Evolutionary conservation across 2,888 invertebrate genomes (phyloP).

Genomic region (Junonia oenone): DNA sequence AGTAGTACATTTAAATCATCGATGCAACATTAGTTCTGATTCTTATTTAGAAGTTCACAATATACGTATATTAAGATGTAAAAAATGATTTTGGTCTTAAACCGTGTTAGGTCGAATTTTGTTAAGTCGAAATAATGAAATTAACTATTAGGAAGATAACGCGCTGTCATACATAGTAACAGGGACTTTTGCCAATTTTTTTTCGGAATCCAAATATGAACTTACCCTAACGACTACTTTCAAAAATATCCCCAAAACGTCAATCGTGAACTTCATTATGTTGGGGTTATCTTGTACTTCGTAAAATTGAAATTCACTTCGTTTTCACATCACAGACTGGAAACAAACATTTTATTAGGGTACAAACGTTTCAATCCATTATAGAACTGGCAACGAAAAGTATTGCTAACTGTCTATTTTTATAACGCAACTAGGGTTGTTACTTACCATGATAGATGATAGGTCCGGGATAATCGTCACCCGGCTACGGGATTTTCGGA

Average conservation of each 20-base stretch:
- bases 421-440: constrained; percentile 21
- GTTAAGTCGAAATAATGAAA: neutral
- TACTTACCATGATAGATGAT: constrained; percentile 46
- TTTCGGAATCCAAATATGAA: constrained; percentile 21
- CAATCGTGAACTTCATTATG: constrained; percentile 75
- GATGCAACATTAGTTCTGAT: neutral
- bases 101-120: neutral
- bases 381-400: constrained; percentile 26
- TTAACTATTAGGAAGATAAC: neutral
- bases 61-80: neutral
- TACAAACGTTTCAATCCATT: constrained; percentile 22
- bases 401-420: constrained; percentile 42
- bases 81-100: neutral
- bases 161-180: neutral
- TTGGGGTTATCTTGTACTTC: constrained; percentile 32
- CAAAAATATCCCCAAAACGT: constrained; percentile 72
- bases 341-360: constrained; percentile 48
- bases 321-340: constrained; percentile 61
- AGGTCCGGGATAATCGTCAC: constrained; percentile 16
- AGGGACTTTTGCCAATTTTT: neutral
- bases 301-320: constrained; percentile 46
- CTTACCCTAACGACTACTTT: constrained; percentile 75
- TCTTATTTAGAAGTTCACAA: neutral
- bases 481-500: constrained; percentile 34
- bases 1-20: neutral